Evolutionary conservation across 2,113 vertebrate genomes (phyloP).

Genomic region (Cyphomyrus plagiostoma): DNA sequence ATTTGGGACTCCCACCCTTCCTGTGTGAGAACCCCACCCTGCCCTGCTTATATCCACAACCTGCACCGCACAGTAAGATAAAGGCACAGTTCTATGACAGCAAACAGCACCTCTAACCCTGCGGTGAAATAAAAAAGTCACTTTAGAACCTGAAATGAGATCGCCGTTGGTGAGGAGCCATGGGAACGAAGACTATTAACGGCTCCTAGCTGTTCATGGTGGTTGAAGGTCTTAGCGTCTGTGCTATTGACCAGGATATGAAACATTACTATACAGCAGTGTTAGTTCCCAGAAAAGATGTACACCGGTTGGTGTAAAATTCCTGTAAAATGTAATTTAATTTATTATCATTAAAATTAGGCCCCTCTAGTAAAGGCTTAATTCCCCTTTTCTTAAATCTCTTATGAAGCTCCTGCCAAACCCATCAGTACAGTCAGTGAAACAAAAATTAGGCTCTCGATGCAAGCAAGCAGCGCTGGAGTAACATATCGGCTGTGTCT

Average conservation of each 20-base stretch:
- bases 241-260: background rate
- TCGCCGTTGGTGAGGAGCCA: background rate
- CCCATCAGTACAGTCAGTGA: background rate
- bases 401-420: background rate
- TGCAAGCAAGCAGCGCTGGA: background rate
- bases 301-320: background rate
- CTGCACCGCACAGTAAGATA: background rate
- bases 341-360: background rate
- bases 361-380: background rate
- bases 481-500: background rate
- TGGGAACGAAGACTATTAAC: background rate
- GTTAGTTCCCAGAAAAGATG: background rate
- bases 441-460: background rate
- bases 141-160: background rate
- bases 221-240: background rate
- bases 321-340: background rate
- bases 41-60: background rate
- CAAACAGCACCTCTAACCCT: background rate
- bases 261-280: background rate
- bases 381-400: background rate
- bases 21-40: constrained; percentile 20
- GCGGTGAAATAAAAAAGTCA: background rate
- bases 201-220: background rate
- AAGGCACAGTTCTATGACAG: background rate
- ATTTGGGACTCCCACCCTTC: constrained; percentile 2